phyloP scores from a whole-genome alignment of 1,140 invertebrate species.

The Macrobrachium nipponense region DNA sequence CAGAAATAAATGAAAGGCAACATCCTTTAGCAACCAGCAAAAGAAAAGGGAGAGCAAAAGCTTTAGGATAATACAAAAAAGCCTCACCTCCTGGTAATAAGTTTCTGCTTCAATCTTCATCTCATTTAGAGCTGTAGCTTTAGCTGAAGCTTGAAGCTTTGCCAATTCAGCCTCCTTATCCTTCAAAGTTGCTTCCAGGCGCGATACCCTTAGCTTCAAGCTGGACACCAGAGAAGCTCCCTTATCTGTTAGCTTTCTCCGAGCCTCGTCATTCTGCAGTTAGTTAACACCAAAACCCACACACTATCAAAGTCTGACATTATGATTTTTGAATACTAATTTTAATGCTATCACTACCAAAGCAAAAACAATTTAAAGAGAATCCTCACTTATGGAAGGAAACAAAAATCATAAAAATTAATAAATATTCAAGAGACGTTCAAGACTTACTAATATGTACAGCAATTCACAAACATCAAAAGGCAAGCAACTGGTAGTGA shows the following conservation, averaged over 20 bases:
- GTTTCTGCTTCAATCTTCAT: conserved; percentile 61
- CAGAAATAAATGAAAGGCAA: not conserved
- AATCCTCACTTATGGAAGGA: too few species aligned
- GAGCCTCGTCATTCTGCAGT: conserved; percentile 52
- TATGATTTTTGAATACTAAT: too few species aligned
- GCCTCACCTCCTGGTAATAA: conserved; percentile 62
- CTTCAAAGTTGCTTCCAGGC: conserved; percentile 57
- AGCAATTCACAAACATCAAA: too few species aligned
- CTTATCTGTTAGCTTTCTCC: conserved; percentile 52
- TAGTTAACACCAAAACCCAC: not conserved
- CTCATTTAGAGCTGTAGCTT: conserved; percentile 57
- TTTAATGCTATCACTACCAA: too few species aligned
- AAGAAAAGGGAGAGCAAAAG: not conserved
- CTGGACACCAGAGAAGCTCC: conserved; percentile 59
- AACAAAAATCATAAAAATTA: too few species aligned
- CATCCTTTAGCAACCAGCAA: not conserved
- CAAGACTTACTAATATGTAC: too few species aligned
- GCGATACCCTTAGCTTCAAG: conserved; percentile 57
- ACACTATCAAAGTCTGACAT: not conserved
- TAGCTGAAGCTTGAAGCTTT: conserved; percentile 54
- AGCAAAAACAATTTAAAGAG: too few species aligned
- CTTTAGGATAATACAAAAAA: not conserved
- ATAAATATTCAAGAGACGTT: too few species aligned
- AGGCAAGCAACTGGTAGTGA: too few species aligned
- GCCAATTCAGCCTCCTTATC: conserved; percentile 61